A percentile compares a stretch with the other conserved stretches of the same genome.
phyloP scores from a whole-genome alignment of 2,888 invertebrate genomes.

The Nomada fabriciana region DNA sequence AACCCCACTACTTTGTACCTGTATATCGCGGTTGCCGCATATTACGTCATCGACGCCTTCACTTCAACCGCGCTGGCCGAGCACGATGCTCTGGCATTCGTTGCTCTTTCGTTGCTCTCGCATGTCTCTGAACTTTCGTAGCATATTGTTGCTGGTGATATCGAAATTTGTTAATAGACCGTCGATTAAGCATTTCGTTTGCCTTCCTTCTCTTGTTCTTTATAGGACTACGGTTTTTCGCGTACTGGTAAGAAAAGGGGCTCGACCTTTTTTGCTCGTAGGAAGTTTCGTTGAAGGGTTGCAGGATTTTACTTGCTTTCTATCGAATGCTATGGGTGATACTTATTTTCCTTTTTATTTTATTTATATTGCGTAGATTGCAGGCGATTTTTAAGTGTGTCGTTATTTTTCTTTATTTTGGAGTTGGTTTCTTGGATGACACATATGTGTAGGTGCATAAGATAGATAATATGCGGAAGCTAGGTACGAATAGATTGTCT shows the following conservation, averaged over 20 bases:
- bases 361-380: too few relatives aligned
- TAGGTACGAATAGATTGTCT: too few relatives aligned
- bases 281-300: too few relatives aligned
- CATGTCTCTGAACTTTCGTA: constrained; percentile 5
- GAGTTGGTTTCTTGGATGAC: too few relatives aligned
- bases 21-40: constrained; percentile 56
- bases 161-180: background rate
- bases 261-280: too few relatives aligned
- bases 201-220: background rate
- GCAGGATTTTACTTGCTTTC: too few relatives aligned
- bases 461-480: too few relatives aligned
- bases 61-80: constrained; percentile 60
- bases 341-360: too few relatives aligned
- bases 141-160: constrained; percentile 19
- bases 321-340: too few relatives aligned
- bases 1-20: constrained; percentile 50
- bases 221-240: background rate
- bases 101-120: constrained; percentile 52
- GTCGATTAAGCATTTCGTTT: background rate
- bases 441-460: too few relatives aligned
- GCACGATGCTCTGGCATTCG: constrained; percentile 62
- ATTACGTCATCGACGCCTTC: constrained; percentile 72
- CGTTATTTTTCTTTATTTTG: too few relatives aligned
- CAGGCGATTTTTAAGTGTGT: too few relatives aligned
- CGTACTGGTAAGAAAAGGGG: background rate